Evolutionary conservation across 2,113 vertebrate species (phyloP), one percentile per base, ranked within the genome.

Genomic region (Oncorhynchus gorbuscha): DNA sequence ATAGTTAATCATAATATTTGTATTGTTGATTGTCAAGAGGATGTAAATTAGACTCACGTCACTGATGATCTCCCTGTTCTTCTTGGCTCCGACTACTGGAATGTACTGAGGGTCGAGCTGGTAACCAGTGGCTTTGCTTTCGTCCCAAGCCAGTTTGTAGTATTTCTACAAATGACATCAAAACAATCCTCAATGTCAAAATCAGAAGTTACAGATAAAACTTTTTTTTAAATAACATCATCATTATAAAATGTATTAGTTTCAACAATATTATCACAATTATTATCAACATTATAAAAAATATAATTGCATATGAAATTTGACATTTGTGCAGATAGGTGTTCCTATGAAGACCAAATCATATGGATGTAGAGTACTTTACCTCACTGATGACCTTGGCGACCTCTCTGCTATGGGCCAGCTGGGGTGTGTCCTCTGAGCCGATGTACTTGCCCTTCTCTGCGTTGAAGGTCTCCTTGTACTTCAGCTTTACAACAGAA

Each of bases 401-500:
- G 90, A 94, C 93, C 71, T 98, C 95, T 82, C 93, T 97, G 91
- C 95, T 92, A 0, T 98, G 98, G 75, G 94, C 94, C 84, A 98
- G 84, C 0, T 94, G 92, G 20, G 97, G 97, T 59, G 96, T 98
- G 59, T 99, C 97, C n/a, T 95, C 92, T 81, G 96, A 95, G 14
- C 97, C 97, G 0, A 94, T 96, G 62, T 97, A 99, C 0, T 95
- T 93, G 58, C 98, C 98, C 89, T 95, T 99, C 78, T 96, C 94
- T 35, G 91, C 89, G 86, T 99, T 99, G 86, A 99, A 99, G 1
- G 95, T 95, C 91, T 99, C 98, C 88, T 99, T 97, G 90, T 99
- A 99, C 91, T 96, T 99, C 14, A 99, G 77, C 98, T 99, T 73
- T 59, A 24, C 5, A 45, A 61, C 30, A 81, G 78, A 72, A 82